A percentile compares a stretch with the other conserved stretches of the same genome.
Evolutionary conservation across 1,140 invertebrate species (phyloP).

Genomic region (Papilio helenus): DNA sequence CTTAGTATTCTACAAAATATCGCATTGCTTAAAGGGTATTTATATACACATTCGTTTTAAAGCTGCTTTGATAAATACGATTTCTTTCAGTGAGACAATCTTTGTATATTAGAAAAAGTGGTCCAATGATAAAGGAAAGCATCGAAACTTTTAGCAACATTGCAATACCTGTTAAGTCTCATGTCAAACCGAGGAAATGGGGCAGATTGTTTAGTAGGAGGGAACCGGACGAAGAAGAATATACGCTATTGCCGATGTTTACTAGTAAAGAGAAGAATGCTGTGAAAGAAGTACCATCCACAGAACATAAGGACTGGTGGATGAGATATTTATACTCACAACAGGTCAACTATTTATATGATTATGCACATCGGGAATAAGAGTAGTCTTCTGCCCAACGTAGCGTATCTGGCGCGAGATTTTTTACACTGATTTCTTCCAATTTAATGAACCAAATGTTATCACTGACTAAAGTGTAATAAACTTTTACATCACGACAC

Average conservation of each 20-base stretch:
- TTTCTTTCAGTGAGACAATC: constrained; percentile 50
- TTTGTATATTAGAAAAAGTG: constrained; percentile 50
- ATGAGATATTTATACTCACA: constrained; percentile 89
- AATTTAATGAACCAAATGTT: background rate
- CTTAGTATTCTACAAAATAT: no score
- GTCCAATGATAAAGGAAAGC: constrained; percentile 26
- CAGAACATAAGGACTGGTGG: constrained; percentile 89
- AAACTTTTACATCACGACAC: background rate
- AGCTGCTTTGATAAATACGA: background rate
- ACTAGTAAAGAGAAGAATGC: constrained; percentile 45
- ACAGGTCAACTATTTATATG: constrained; percentile 67
- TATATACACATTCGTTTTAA: background rate
- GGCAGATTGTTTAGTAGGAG: constrained; percentile 48
- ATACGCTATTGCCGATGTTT: constrained; percentile 57
- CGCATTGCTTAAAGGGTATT: background rate
- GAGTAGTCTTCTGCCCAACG: no score
- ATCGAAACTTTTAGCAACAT: constrained; percentile 25
- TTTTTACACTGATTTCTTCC: background rate
- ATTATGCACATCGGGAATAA: no score
- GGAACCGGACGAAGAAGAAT: constrained; percentile 61
- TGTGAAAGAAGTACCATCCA: constrained; percentile 65
- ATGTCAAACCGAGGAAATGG: constrained; percentile 47
- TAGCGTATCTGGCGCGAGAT: no score
- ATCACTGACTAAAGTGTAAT: background rate
- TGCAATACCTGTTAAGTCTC: constrained; percentile 22